Conservation (phyloP, 1,140 invertebrate genomes). For the Tribolium castaneum region DNA sequence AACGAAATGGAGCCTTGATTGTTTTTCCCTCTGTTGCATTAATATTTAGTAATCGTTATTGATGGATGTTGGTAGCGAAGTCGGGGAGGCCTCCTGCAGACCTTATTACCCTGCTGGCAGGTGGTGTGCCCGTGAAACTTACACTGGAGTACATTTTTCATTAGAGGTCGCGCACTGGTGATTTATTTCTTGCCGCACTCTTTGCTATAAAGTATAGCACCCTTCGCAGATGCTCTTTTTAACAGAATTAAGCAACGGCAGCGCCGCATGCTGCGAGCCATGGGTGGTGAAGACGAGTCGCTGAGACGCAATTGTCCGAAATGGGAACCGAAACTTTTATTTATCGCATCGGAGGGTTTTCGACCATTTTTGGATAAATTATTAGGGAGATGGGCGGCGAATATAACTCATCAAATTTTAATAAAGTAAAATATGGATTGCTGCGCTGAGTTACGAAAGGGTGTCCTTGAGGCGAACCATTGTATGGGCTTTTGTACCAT, state of each 20-base stretch:
- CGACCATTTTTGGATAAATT: too few species aligned
- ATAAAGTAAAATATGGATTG: not conserved
- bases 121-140: conserved; percentile 55
- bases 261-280: conserved; percentile 48
- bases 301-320: not conserved
- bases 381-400: not conserved
- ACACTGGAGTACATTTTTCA: conserved; percentile 53
- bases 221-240: conserved; percentile 49
- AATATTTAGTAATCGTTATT: conserved; percentile 56
- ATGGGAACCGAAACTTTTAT: conserved; percentile 2
- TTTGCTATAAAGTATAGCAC: conserved; percentile 47
- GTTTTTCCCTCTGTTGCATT: not conserved
- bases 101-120: conserved; percentile 57
- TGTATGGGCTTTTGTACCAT: not conserved
- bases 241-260: conserved; percentile 55
- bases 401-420: not conserved
- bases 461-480: not conserved
- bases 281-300: conserved; percentile 36
- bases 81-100: conserved; percentile 52
- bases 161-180: conserved; percentile 50
- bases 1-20: too few species aligned
- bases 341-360: not conserved
- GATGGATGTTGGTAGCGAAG: conserved; percentile 58
- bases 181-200: conserved; percentile 50
- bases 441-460: not conserved